A percentile compares a stretch with the other conserved stretches of the same genome.
Evolutionary conservation across 1,140 invertebrate genomes (phyloP).

Genomic region (Mizuhopecten yessoensis): DNA sequence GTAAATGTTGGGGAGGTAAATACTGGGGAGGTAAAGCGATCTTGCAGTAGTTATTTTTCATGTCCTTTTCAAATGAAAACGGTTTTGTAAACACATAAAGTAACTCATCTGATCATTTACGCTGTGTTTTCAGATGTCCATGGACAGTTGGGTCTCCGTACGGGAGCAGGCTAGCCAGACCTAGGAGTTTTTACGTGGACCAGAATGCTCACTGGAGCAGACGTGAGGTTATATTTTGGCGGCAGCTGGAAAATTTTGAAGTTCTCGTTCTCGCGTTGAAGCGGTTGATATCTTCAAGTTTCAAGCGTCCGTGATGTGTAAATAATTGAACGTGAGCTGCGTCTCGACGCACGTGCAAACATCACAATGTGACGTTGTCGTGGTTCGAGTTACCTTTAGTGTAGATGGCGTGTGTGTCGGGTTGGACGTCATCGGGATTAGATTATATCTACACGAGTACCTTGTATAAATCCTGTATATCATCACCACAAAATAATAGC

Average conservation of each 20-base stretch:
- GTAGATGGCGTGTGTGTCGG: not conserved
- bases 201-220: not conserved
- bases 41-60: too few relatives aligned
- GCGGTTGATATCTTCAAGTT: not conserved
- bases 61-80: too few relatives aligned
- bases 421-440: not conserved
- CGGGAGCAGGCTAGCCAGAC: not conserved
- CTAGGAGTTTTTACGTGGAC: not conserved
- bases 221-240: not conserved
- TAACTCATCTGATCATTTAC: too few relatives aligned
- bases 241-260: not conserved
- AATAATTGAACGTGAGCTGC: not conserved
- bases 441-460: not conserved
- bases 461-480: slow-evolving; percentile 17
- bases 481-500: not conserved
- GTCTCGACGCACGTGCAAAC: not conserved
- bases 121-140: not conserved
- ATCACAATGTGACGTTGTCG: not conserved
- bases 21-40: too few relatives aligned
- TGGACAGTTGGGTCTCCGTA: not conserved
- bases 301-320: not conserved
- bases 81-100: too few relatives aligned
- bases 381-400: not conserved
- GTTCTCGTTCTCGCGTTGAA: not conserved
- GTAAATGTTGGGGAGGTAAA: too few relatives aligned